A percentile compares a stretch with the other conserved stretches of the same genome.
Evolutionary conservation across 2,797 vertebrate genomes (phyloP).

Genomic region (Cheirogaleus major): DNA sequence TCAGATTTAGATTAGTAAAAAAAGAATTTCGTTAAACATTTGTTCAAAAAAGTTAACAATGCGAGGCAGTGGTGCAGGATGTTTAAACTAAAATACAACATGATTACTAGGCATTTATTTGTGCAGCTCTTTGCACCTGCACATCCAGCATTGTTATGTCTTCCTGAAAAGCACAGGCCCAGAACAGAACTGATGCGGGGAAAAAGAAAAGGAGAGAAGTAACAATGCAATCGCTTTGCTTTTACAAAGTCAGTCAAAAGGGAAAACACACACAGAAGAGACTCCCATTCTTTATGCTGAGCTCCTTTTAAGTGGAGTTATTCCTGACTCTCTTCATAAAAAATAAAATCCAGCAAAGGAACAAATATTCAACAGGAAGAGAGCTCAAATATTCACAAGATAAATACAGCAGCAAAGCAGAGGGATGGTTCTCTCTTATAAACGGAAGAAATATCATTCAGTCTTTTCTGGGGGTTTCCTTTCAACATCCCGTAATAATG

Average conservation of each 20-base stretch:
- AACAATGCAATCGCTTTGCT: not conserved
- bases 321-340: not conserved
- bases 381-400: not conserved
- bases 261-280: not conserved
- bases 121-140: not conserved
- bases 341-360: slow-evolving; percentile 42
- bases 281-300: not conserved
- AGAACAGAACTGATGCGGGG: not conserved
- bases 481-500: slow-evolving; percentile 29
- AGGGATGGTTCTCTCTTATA: not conserved
- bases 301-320: slow-evolving; percentile 40
- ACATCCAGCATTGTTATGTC: not conserved
- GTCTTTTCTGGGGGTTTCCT: not conserved
- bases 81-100: not conserved
- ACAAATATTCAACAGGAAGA: slow-evolving; percentile 60
- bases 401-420: not conserved
- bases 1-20: not conserved
- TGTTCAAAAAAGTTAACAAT: not conserved
- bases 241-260: not conserved
- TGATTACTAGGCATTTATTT: not conserved
- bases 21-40: not conserved
- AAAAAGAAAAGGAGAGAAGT: not conserved
- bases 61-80: not conserved
- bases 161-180: not conserved
- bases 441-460: not conserved